Base-by-base conservation (phyloP, 1,140 invertebrate species). In the Cyclina sinensis region DNA sequence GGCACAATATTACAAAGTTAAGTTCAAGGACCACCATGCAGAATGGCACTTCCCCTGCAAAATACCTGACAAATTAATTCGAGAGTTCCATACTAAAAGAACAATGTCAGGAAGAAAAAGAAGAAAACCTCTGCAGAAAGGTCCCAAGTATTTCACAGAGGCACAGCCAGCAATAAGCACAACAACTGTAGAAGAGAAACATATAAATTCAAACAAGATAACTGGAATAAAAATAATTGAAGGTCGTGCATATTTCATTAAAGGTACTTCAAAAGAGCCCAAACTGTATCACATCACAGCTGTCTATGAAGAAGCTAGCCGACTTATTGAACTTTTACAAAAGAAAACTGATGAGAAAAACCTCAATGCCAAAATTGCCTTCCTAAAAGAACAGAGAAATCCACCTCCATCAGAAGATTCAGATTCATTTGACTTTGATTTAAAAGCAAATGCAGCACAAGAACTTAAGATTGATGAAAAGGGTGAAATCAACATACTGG, bases 81-180 rank as follows among this genome's bases (percentile, higher is more conserved):
- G 35, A 74, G 65, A 84, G 18, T 84, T 73, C n/a, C 62, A 73
- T 84, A 24, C n/a, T 2, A 51, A 73, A 21, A 9, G 43, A 24
- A 87, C 74, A 21, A 80, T 80, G 85, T 79, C 16, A 30, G 85
- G 85, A 16, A 79, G 39, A 51, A 87, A 70, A 35, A 74, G 54
- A n/a, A n/a, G n/a, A n/a, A n/a, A n/a, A n/a, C n/a, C n/a, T n/a
- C n/a, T n/a, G n/a, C n/a, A n/a, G n/a, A 86, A 86, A 78, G 32
- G 39, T 37, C 37, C 70, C 32, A 32, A n/a, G 43, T 12, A 16
- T 11, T 62, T n/a, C 21, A 62, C 9, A 24, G 59, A 30, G 5
- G 30, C 5, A 62, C n/a, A 62, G 59, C 5, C 5, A n/a, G n/a
- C n/a, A n/a, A n/a, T n/a, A n/a, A n/a, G n/a, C n/a, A n/a, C n/a